These are phyloP conservation scores for Nothobranchius furzeri DNA, from an alignment of 2,113 vertebrate genomes.

Conservation along the genomic window DNA sequence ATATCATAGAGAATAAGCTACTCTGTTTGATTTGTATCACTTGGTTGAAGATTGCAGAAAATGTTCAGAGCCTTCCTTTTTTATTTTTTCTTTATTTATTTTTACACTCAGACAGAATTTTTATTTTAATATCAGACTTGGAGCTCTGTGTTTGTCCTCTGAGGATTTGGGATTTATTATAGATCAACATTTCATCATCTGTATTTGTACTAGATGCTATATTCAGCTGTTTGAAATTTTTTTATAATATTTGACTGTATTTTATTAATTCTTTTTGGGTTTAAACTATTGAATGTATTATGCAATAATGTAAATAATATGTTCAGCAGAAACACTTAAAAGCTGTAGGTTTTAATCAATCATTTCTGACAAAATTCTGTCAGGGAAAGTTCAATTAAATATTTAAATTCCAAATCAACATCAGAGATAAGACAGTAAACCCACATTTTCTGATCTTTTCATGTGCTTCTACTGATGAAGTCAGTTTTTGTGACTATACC, in stretches of 20 bases:
- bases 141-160: background rate
- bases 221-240: conserved; percentile 5
- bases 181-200: conserved; percentile 22
- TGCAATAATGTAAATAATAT: conserved; percentile 1
- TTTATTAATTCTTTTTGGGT: background rate
- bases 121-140: background rate
- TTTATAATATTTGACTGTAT: conserved; percentile 16
- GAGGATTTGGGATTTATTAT: conserved; percentile 6
- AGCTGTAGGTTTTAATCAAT: background rate
- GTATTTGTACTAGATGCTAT: conserved; percentile 12
- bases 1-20: background rate
- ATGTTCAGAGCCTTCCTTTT: background rate
- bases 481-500: conserved; percentile 25
- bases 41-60: background rate
- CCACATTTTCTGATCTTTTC: conserved; percentile 5
- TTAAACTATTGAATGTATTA: conserved; percentile 3
- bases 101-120: background rate
- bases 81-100: too few species aligned
- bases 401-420: background rate
- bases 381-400: background rate
- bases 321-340: background rate
- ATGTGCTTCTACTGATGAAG: conserved; percentile 33
- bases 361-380: background rate
- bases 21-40: background rate
- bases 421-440: conserved; percentile 3